Evolutionary conservation across 2,113 vertebrate species (phyloP), one percentile per base, ranked within the genome.

Genomic region (Pelusios castaneus): DNA sequence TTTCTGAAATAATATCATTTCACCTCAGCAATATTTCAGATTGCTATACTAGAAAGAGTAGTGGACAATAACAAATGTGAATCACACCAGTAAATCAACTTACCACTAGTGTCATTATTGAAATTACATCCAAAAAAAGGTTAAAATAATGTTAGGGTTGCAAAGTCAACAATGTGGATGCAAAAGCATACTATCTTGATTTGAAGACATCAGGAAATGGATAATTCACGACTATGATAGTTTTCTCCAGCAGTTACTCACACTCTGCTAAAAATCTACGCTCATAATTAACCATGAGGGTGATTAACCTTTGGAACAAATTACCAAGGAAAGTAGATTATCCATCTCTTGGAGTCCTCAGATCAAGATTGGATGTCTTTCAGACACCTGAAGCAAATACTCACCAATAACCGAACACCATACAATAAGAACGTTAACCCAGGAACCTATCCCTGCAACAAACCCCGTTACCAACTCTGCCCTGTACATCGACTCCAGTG

Each of bases 11-110:
- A 88, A 29, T 38, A 89, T 51, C 70, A 5, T 11, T 78, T 89
- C 24, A 43, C 9, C 27, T 13, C n/a, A 52, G n/a, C 6, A 70
- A 89, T 84, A 88, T 78, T 25, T 3, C 10, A 87, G 83, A 49
- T 14, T 17, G 47, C 52, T 21, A 38, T 94, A 24, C 43, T 0
- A 0, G 45, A 78, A 11, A 67, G 8, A 22, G 27, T 4, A 4
- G 0, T 51, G 24, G 31, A 9, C 70, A 43, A 82, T 29, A 90
- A 41, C 1, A 1, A 0, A 0, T 38, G 21, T 73, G 38, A 22
- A 25, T 41, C 22, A 41, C 21, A 73, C 70, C 38, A 41, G 70
- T 41, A 73, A 41, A 22, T 73, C 38, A 73, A 73, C 9, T 41
- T 73, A 73, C 38, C 38, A 73, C 34, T 73, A 24, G 9, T 73